Evolutionary conservation across 23 tunicate genomes (phyloP).

Genomic region (Trididemnum miniatum): DNA sequence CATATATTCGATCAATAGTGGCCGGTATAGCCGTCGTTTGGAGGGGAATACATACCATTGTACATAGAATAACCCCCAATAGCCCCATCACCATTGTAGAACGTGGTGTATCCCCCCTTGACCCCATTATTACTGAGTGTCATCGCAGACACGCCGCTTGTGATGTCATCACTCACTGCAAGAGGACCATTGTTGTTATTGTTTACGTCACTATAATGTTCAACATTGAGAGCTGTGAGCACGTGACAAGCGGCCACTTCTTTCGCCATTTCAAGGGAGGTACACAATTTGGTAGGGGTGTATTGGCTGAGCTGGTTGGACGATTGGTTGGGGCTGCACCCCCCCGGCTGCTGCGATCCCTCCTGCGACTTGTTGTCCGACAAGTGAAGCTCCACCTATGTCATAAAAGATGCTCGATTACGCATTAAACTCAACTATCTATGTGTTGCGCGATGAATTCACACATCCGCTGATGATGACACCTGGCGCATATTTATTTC

Average conservation of each 20-base stretch:
- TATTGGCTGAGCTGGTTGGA: slow-evolving; percentile 52
- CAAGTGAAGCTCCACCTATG: slow-evolving; percentile 77
- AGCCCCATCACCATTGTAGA: background rate
- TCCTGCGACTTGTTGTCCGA: slow-evolving; percentile 54
- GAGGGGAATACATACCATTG: slow-evolving; percentile 6
- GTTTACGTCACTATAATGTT: slow-evolving; percentile 20
- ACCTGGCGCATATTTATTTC: too few species aligned
- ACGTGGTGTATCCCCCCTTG: slow-evolving; percentile 42
- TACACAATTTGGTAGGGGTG: slow-evolving; percentile 99
- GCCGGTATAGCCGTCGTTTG: slow-evolving; percentile 1
- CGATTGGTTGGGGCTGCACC: slow-evolving; percentile 42
- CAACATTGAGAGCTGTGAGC: slow-evolving; percentile 25
- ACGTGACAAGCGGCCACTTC: slow-evolving; percentile 90
- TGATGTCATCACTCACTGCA: slow-evolving; percentile 48
- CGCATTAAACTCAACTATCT: too few species aligned
- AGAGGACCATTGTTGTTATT: slow-evolving; percentile 32
- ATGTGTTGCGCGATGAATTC: too few species aligned
- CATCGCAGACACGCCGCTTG: slow-evolving; percentile 34
- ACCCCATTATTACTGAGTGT: background rate
- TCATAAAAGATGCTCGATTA: too few species aligned
- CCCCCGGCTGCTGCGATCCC: slow-evolving; percentile 42
- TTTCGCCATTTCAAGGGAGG: slow-evolving; percentile 88
- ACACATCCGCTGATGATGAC: too few species aligned
- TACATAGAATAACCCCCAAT: background rate
- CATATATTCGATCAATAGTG: background rate